These are phyloP conservation scores for Sitta europaea DNA, from an alignment of 2,113 vertebrate species.

Conservation along the genomic window DNA sequence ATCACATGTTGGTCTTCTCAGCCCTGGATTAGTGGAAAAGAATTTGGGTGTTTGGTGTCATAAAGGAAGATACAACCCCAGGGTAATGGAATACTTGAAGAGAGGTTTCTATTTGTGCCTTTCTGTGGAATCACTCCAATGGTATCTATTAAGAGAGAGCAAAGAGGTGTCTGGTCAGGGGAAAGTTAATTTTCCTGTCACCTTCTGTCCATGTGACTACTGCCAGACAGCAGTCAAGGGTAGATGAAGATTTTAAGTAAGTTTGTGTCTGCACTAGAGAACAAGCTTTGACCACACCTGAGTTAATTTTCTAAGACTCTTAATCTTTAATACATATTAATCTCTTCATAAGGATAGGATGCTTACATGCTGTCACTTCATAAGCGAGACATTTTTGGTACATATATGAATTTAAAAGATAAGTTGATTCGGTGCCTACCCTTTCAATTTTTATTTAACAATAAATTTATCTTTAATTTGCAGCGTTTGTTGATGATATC, in stretches of 20 bases:
- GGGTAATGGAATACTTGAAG: neutral
- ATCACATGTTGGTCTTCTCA: neutral
- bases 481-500: conserved; percentile 80
- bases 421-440: neutral
- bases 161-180: neutral
- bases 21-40: neutral
- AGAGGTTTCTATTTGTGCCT: neutral
- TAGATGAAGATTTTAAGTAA: neutral
- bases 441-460: neutral
- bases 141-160: neutral
- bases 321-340: neutral
- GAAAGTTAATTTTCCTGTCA: neutral
- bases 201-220: neutral
- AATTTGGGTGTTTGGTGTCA: neutral
- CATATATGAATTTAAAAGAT: neutral
- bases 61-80: neutral
- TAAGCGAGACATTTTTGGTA: neutral
- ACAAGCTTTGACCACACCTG: neutral
- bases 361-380: neutral
- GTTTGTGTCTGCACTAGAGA: neutral
- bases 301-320: neutral
- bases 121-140: neutral
- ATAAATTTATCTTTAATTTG: conserved; percentile 30
- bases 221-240: neutral
- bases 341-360: neutral